Evolutionary conservation across 2,888 invertebrate species (phyloP).

Genomic region (Platycheirus albimanus): DNA sequence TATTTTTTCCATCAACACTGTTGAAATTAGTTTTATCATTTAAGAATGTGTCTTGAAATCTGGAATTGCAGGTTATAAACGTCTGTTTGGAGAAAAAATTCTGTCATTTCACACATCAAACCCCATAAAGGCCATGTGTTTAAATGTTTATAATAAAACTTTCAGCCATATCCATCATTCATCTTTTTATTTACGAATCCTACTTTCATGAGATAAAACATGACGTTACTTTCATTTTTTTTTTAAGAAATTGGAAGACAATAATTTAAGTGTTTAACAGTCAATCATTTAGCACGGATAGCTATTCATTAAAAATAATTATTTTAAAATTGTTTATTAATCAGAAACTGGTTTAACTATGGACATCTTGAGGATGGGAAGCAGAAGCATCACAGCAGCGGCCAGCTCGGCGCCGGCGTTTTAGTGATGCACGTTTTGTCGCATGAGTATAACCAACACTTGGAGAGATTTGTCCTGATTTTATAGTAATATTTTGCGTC

Average conservation of each 20-base stretch:
- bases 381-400: too few relatives aligned
- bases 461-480: too few relatives aligned
- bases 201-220: neutral
- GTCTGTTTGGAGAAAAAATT: constrained; percentile 3
- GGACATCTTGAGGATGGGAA: too few relatives aligned
- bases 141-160: neutral
- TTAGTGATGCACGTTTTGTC: too few relatives aligned
- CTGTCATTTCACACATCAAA: constrained; percentile 15
- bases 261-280: neutral
- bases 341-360: neutral
- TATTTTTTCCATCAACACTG: neutral
- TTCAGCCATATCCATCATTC: neutral
- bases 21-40: neutral
- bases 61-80: neutral
- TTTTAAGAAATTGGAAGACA: neutral
- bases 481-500: too few relatives aligned
- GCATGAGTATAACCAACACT: too few relatives aligned
- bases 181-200: too few relatives aligned
- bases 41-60: neutral
- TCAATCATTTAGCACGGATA: constrained; percentile 12
- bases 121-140: neutral
- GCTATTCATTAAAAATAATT: neutral
- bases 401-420: too few relatives aligned
- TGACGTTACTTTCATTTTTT: neutral
- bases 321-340: constrained; percentile 2